phyloP scores from a whole-genome alignment of 2,888 invertebrate genomes.

The Drosophila lacicola region DNA sequence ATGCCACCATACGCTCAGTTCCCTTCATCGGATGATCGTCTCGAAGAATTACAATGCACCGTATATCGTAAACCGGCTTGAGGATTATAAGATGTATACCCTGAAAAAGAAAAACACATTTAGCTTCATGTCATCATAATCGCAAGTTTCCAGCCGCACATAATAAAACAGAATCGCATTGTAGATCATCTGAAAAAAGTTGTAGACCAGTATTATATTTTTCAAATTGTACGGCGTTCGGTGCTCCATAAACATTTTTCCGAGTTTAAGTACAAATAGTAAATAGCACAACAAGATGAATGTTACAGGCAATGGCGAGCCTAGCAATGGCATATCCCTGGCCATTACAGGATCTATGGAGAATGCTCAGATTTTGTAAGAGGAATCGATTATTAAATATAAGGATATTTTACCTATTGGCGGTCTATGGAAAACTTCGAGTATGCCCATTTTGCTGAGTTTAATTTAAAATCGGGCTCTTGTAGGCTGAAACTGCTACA shows the following conservation, averaged over 20 bases:
- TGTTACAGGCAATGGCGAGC: slow-evolving; percentile 89
- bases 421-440: not conserved
- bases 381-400: too few species aligned
- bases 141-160: slow-evolving; percentile 54
- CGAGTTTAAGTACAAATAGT: slow-evolving; percentile 90
- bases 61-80: slow-evolving; percentile 17
- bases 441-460: too few species aligned
- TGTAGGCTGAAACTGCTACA: too few species aligned
- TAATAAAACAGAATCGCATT: slow-evolving; percentile 87
- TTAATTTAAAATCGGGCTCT: too few species aligned
- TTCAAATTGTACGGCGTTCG: slow-evolving; percentile 90
- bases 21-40: slow-evolving; percentile 27
- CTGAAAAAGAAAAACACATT: slow-evolving; percentile 27
- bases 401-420: not conserved
- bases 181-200: slow-evolving; percentile 93
- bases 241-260: slow-evolving; percentile 90
- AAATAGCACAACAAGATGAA: slow-evolving; percentile 88
- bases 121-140: too few species aligned
- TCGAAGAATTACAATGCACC: slow-evolving; percentile 44
- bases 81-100: not conserved
- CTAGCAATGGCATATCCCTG: slow-evolving; percentile 87
- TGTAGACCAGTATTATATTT: slow-evolving; percentile 90
- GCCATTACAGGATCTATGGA: slow-evolving; percentile 6
- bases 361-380: not conserved
- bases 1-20: slow-evolving; percentile 27